phyloP scores from a whole-genome alignment of 1,140 invertebrate species.

The Conus betulinus region DNA sequence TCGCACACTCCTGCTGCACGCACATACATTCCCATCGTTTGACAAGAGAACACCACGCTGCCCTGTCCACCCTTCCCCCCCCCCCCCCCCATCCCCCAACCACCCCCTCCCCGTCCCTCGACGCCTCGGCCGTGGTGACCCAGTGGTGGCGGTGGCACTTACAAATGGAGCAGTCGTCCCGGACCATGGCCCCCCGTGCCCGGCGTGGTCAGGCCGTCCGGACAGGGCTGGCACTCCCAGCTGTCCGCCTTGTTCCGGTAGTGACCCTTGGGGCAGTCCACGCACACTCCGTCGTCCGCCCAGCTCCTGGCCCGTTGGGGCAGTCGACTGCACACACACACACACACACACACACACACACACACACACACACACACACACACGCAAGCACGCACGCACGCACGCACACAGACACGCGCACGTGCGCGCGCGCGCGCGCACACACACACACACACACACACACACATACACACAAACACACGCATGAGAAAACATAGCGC shows the following conservation, averaged over 20 bases:
- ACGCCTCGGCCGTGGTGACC: neutral
- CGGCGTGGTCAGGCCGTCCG: slow-evolving; percentile 10
- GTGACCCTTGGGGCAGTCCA: neutral
- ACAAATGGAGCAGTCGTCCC: slow-evolving; percentile 29
- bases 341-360: too few species aligned
- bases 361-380: too few species aligned
- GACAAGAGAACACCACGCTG: too few species aligned
- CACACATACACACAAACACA: too few species aligned
- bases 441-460: too few species aligned
- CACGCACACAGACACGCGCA: too few species aligned
- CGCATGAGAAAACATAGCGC: neutral
- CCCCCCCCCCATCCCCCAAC: too few species aligned
- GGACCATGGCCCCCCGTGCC: neutral
- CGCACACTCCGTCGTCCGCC: neutral
- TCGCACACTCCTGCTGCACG: too few species aligned
- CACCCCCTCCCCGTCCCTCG: neutral
- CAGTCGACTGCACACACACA: neutral
- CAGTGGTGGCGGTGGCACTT: neutral
- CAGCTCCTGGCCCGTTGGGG: neutral
- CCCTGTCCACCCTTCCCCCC: too few species aligned
- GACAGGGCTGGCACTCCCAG: slow-evolving; percentile 37
- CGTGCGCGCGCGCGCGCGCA: too few species aligned
- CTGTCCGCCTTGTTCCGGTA: slow-evolving; percentile 25
- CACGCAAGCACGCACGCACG: too few species aligned
- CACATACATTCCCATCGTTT: too few species aligned